These are phyloP conservation scores for Illadopsis cleaveri DNA, from an alignment of 2,113 vertebrate genomes.

Conservation along the genomic window DNA sequence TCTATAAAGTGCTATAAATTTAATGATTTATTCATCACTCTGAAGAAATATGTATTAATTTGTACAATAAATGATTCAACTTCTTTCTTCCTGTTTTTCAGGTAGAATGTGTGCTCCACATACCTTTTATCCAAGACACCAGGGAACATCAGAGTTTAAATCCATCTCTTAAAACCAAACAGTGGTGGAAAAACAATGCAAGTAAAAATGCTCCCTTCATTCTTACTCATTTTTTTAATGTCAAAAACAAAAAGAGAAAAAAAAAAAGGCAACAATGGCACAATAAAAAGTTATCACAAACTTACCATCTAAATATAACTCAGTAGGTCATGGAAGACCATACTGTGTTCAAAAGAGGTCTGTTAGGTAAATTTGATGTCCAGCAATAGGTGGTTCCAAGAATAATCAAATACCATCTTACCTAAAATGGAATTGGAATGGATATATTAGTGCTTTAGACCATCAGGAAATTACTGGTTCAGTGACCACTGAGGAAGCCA, in stretches of 20 bases:
- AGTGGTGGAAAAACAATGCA: background rate
- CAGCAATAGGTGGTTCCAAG: background rate
- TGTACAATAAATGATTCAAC: background rate
- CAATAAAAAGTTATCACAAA: background rate
- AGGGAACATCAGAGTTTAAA: background rate
- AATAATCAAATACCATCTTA: background rate
- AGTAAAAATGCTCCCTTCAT: background rate
- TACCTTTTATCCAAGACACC: background rate
- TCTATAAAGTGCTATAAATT: background rate
- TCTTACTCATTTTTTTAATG: background rate
- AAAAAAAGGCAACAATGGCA: fast-evolving
- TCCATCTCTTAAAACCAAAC: background rate
- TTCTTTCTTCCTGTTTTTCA: background rate
- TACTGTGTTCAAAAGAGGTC: background rate
- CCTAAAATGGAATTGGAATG: background rate
- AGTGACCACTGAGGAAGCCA: background rate
- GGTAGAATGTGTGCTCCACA: background rate
- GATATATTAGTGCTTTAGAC: background rate
- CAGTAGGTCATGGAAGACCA: background rate
- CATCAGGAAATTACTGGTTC: background rate
- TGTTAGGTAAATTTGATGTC: background rate
- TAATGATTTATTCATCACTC: background rate
- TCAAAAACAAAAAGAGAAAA: fast-evolving
- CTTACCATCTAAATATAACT: background rate
- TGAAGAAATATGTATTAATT: background rate